phyloP scores from a whole-genome alignment of 2,888 invertebrate genomes.

The Lumbricus terrestris region DNA sequence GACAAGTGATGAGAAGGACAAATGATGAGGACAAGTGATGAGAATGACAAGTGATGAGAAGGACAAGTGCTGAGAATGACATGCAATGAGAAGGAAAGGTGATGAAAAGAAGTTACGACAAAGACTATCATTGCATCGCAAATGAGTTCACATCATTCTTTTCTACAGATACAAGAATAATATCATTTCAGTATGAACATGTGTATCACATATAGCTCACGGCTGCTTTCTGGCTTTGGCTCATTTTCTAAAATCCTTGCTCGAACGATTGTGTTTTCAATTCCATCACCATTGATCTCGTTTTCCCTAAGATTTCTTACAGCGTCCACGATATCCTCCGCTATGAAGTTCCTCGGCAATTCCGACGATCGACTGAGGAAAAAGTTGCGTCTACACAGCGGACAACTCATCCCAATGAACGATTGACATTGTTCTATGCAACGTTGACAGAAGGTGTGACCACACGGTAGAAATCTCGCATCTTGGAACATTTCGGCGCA shows the following conservation, averaged over 20 bases:
- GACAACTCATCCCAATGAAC: neutral
- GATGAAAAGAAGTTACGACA: no score
- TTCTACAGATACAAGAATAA: no score
- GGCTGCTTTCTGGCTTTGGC: neutral
- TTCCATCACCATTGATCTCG: neutral
- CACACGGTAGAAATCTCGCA: neutral
- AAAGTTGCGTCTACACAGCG: neutral
- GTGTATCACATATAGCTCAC: no score
- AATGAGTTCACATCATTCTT: no score
- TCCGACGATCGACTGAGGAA: neutral
- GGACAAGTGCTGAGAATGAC: no score
- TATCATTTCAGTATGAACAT: no score
- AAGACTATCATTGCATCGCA: no score
- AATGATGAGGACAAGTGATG: no score
- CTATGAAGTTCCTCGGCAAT: neutral
- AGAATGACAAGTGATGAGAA: no score
- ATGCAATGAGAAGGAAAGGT: no score
- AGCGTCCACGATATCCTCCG: neutral
- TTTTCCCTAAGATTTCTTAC: neutral
- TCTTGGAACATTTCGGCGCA: neutral
- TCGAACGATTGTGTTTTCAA: neutral
- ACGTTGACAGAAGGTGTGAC: neutral
- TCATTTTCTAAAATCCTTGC: neutral
- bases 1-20: no score
- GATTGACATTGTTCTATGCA: conserved; percentile 5